These are phyloP conservation scores for Meloidogyne hapla DNA, from an alignment of 1,140 invertebrate genomes.

Conservation along the genomic window DNA sequence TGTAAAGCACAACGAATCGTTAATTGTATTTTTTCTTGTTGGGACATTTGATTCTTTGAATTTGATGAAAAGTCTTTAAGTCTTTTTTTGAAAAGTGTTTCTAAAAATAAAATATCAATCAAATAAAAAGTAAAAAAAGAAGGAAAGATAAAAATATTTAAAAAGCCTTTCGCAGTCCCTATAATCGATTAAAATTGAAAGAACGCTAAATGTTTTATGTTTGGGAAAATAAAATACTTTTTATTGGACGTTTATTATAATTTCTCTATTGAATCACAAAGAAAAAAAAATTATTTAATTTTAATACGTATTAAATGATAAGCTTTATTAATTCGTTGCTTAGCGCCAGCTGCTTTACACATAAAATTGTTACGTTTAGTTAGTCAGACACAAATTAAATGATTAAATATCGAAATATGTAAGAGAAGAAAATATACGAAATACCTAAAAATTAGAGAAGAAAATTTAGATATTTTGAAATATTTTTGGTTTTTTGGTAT, in stretches of 20 bases:
- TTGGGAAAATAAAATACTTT: neutral
- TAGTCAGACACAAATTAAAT: neutral
- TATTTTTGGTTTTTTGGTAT: too few relatives aligned
- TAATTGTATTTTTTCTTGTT: constrained; percentile 29
- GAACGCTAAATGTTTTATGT: neutral
- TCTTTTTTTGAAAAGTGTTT: neutral
- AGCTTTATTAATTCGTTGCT: constrained; percentile 5
- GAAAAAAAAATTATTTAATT: neutral
- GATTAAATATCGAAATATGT: neutral
- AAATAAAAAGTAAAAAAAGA: neutral
- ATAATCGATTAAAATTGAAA: neutral
- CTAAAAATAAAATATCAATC: neutral
- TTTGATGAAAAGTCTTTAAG: neutral
- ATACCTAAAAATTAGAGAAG: neutral
- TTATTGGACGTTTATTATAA: neutral
- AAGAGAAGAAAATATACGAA: neutral
- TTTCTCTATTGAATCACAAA: neutral
- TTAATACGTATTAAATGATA: neutral
- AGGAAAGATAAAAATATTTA: neutral
- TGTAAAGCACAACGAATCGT: constrained; percentile 38
- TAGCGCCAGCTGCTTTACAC: neutral
- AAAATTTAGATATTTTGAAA: neutral
- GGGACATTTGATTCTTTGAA: neutral
- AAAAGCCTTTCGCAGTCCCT: neutral
- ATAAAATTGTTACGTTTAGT: neutral